Percentiles rank a stretch among this genome's conserved stretches.
Conservation (phyloP, 30 jellyfish, hydroid and myxozoan species). For the Catostylus mosaicus region DNA sequence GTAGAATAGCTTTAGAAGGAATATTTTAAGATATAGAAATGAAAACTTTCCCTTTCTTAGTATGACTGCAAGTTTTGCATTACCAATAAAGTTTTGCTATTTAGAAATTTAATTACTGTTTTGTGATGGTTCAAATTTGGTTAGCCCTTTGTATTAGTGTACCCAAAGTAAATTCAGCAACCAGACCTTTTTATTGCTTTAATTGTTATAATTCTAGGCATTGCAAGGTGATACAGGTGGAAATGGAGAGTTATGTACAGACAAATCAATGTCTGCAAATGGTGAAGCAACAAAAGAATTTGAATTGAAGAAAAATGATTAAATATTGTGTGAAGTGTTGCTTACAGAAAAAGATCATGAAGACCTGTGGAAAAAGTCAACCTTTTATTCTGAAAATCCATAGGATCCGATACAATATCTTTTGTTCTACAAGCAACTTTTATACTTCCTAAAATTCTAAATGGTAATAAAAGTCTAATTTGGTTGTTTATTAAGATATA, state of each 20-base stretch:
- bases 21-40: no score
- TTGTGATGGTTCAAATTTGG: background rate
- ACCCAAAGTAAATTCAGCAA: background rate
- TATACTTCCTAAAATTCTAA: no score
- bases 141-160: background rate
- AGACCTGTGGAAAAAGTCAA: slow-evolving; percentile 11
- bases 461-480: no score
- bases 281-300: background rate
- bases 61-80: background rate
- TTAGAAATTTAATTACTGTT: background rate
- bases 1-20: no score
- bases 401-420: background rate
- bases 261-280: background rate
- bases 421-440: background rate
- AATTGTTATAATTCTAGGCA: background rate
- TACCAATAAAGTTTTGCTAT: background rate
- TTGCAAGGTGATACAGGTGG: background rate
- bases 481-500: no score
- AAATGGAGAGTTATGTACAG: background rate
- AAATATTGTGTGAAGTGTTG: background rate
- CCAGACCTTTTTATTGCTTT: background rate
- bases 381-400: background rate
- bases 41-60: background rate
- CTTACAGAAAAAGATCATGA: background rate
- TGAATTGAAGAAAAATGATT: slow-evolving; percentile 4